Evolutionary conservation across 2,888 invertebrate genomes (phyloP), one percentile per base, ranked within the genome.

Genomic region (Drosophila mettleri): DNA sequence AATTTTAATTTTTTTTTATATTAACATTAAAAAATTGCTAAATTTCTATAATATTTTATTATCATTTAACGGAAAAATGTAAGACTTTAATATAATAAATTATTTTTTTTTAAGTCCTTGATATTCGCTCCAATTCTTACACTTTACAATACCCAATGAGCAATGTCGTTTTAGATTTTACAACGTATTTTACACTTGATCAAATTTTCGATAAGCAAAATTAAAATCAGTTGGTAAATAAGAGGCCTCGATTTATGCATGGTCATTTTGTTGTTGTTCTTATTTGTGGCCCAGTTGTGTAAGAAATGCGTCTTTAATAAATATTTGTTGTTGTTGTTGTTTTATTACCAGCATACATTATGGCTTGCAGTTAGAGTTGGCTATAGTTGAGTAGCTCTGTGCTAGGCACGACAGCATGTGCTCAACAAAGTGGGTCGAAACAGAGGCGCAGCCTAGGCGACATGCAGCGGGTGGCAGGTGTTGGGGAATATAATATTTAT

Each of bases 261-360:
- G 55, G 76, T 58, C 66, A 74, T 20, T 41, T 48, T 39, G n/a
- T 27, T 22, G 18, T 39, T 29, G 51, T 24, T 36, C 49, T 1
- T 3, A 29, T 3, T 45, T 31, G 7, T 33, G 12, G 0, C 27
- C 8, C 12, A 38, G 59, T 73, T 81, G 86, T 75, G 81, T 61
- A 86, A 86, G 81, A 80, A 80, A 72, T 81, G 79, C 74, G 86
- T 81, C 87, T 86, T 78, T 38, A 70, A 70, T 73, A 84, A 78
- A 84, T 55, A 31, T 49, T 20, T 61, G 60, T 79, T 70, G 33
- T 70, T 61, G 36, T 18, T 31, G 31, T 31, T 46, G 18, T 12
- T 53, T 52, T 54, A 33, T 31, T n/a, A 20, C 2, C 22, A 33
- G 54, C 41, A 31, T 31, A n/a, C 33, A 41, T 41, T 10, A 16